phyloP scores from a whole-genome alignment of 2,797 vertebrate genomes.

The Cottoperca gobio region DNA sequence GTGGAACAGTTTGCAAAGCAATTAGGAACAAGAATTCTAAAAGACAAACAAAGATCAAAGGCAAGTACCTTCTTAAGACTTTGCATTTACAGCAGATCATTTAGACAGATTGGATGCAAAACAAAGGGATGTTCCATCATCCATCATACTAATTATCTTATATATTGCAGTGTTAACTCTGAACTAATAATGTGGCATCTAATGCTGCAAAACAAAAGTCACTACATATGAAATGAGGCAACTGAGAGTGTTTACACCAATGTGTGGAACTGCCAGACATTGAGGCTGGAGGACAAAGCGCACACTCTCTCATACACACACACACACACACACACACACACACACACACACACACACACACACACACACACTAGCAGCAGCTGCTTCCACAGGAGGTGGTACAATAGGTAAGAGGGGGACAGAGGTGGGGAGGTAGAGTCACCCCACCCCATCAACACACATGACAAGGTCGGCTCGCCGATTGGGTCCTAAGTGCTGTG shows the following conservation, averaged over 20 bases:
- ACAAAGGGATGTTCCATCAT: not conserved
- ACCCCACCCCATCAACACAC: constrained; percentile 76
- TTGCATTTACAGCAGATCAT: not conserved
- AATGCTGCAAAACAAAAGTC: not conserved
- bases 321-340: constrained; percentile 36
- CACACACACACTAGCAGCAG: constrained; percentile 65
- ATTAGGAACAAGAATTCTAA: not conserved
- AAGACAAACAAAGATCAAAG: not conserved
- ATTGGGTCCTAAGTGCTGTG: constrained; percentile 68
- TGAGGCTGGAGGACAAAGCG: constrained; percentile 42
- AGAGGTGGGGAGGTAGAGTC: constrained; percentile 52
- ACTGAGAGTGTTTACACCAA: not conserved
- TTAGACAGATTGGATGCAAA: not conserved
- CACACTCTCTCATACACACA: constrained; percentile 18
- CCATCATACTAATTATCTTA: not conserved
- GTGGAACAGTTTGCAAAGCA: not conserved
- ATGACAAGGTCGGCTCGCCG: constrained; percentile 82
- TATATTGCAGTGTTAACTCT: not conserved
- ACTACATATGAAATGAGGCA: not conserved
- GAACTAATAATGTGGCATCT: constrained; percentile 13
- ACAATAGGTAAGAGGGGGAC: constrained; percentile 62
- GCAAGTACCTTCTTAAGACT: not conserved
- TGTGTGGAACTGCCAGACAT: constrained; percentile 1
- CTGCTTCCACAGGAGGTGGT: constrained; percentile 77
- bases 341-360: constrained; percentile 55